Evolutionary conservation across 2,797 vertebrate species (phyloP).

Genomic region (Pampus argenteus): DNA sequence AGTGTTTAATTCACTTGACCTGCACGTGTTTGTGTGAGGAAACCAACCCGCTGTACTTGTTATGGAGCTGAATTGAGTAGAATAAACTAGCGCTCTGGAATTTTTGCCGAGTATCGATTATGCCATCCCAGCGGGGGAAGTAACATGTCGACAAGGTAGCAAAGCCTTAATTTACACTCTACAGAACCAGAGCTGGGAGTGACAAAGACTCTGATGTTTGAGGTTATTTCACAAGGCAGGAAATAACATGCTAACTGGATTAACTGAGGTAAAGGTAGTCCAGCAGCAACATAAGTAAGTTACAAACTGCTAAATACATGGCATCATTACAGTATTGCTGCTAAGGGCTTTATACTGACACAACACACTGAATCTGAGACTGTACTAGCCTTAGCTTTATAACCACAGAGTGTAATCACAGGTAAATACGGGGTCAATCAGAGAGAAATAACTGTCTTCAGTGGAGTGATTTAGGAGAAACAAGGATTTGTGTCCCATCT

Average conservation of each 20-base stretch:
- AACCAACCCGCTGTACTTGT: neutral
- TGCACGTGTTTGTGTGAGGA: neutral
- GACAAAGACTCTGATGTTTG: neutral
- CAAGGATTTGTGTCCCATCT: neutral
- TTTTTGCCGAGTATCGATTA: slow-evolving; percentile 24
- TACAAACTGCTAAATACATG: too few species aligned
- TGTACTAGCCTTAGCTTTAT: neutral
- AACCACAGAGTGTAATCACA: neutral
- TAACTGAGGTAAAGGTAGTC: neutral
- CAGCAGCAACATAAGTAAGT: too few species aligned
- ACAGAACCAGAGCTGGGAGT: slow-evolving; percentile 12
- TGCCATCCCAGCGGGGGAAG: slow-evolving; percentile 18
- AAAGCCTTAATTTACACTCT: slow-evolving; percentile 14
- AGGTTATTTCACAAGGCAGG: slow-evolving; percentile 11
- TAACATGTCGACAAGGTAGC: slow-evolving; percentile 20
- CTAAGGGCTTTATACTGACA: neutral
- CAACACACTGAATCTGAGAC: neutral
- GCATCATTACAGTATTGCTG: neutral
- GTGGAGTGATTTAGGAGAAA: slow-evolving; percentile 1
- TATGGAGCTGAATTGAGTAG: neutral
- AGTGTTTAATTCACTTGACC: neutral
- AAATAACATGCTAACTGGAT: neutral
- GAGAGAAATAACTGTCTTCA: neutral
- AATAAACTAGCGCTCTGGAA: neutral
- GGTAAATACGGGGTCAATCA: neutral